Base-by-base conservation (phyloP, 2,888 invertebrate genomes). In the Itoplectis maculator region DNA sequence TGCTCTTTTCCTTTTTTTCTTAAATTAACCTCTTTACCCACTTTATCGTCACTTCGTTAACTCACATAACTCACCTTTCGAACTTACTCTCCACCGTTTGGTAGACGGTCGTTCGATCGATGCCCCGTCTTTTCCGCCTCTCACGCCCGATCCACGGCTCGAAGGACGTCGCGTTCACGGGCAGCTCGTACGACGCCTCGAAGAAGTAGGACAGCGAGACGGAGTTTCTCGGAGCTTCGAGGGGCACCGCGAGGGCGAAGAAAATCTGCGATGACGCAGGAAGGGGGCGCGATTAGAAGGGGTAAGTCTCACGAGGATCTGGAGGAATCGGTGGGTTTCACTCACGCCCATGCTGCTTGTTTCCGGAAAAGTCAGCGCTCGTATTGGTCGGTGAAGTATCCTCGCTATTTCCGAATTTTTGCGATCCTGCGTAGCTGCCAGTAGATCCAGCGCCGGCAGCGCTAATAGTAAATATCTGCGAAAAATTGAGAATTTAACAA, bases 121-220 rank as follows among this genome's bases (percentile, higher is more conserved):
- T 93, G 88, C 94, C 94, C 13, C 95, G 93, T 81, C 93, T 94
- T 79, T 93, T 93, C 11, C 94, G 91, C 2, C 93, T 92, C 29
- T 61, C 81, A 2, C 56, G 56, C 77, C 74, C 86, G 81, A 13
- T 81, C 47, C 82, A 86, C 0, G 84, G 73, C 11, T 89, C 87
- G 42, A 89, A 91, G 45, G 90, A 89, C 8, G 93, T 93, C 20
- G 90, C 94, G 88, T 96, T 96, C 18, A 91, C 94, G 0, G 96
- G 95, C 4, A 95, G 91, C 56, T 91, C 92, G 92, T 96, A 96
- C 89, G 95, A 95, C 0, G 95, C 94, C 88, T 96, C 96, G 89
- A 96, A 96, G 93, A 96, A 96, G 90, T 96, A 96, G 0, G 96
- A 96, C 72, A 96, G 93, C 87, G 96, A 96, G 5, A 96, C 95